These are phyloP conservation scores for Phrynosoma platyrhinos DNA, from an alignment of 2,113 vertebrate genomes.

Conservation along the genomic window DNA sequence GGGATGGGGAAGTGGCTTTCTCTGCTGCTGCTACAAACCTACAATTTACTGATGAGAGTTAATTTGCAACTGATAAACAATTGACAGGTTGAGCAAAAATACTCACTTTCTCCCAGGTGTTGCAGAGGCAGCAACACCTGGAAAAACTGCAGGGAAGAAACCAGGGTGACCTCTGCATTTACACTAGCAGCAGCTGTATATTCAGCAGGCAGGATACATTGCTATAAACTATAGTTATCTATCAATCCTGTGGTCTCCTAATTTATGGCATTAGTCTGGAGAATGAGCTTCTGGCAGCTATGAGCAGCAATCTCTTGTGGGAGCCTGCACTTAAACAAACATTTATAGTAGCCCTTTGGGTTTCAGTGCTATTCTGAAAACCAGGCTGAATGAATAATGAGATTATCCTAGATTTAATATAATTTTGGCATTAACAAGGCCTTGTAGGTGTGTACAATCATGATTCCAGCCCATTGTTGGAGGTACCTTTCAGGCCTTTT, in stretches of 20 bases:
- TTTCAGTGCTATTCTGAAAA: background rate
- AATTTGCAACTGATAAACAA: conserved; percentile 64
- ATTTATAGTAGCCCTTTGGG: background rate
- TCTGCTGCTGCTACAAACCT: background rate
- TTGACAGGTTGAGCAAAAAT: conserved; percentile 60
- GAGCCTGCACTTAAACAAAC: background rate
- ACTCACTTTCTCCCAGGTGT: conserved; percentile 70
- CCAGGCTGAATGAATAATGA: background rate
- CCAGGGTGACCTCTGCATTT: conserved; percentile 67
- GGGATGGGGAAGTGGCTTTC: background rate
- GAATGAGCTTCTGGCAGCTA: conserved; percentile 11
- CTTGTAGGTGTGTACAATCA: background rate
- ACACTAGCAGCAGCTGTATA: conserved; percentile 58
- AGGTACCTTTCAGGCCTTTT: no score
- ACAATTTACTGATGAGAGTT: conserved; percentile 59
- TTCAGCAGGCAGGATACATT: conserved; percentile 48
- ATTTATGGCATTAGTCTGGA: conserved; percentile 42
- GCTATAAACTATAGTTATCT: conserved; percentile 31
- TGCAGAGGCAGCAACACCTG: conserved; percentile 73
- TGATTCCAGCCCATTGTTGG: background rate
- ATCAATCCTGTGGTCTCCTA: conserved; percentile 42
- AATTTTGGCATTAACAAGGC: background rate
- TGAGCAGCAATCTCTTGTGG: background rate
- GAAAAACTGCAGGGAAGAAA: conserved; percentile 65
- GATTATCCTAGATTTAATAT: background rate